These are phyloP conservation scores for Neuroterus valhalla DNA, from an alignment of 1,140 invertebrate genomes.

Conservation along the genomic window DNA sequence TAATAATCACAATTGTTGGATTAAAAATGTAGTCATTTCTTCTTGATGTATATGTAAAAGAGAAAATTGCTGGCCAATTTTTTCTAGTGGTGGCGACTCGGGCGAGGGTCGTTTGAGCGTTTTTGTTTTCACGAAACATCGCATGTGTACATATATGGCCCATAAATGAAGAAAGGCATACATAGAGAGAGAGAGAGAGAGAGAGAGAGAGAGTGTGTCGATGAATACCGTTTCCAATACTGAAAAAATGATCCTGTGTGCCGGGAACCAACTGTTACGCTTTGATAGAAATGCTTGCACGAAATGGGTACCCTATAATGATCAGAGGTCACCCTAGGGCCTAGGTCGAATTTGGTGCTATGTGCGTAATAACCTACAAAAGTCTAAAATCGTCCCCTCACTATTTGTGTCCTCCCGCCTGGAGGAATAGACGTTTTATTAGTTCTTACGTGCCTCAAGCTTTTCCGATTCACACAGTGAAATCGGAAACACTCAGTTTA, in stretches of 20 bases:
- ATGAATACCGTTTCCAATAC: conserved; percentile 48
- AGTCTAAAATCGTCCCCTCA: conserved; percentile 4
- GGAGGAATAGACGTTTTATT: background rate
- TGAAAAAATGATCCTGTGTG: conserved; percentile 30
- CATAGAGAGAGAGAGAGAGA: no score
- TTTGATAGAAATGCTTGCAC: conserved; percentile 61
- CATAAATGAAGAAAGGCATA: conserved; percentile 36
- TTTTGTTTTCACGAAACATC: background rate
- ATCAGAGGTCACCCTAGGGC: background rate
- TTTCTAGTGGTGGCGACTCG: no score
- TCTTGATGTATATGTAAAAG: conserved; percentile 2
- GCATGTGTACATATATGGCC: conserved; percentile 11
- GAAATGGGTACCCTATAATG: background rate
- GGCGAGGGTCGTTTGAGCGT: background rate
- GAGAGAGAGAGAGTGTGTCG: no score
- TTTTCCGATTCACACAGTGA: background rate
- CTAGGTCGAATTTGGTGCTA: no score
- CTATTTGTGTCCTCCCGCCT: background rate
- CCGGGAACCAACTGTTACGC: conserved; percentile 53
- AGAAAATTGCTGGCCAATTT: conserved; percentile 1
- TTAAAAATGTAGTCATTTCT: background rate
- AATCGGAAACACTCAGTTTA: background rate
- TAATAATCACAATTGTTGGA: no score
- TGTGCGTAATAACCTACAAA: background rate
- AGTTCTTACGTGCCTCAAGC: background rate